These are phyloP conservation scores for Archivesica marissinica DNA, from an alignment of 1,140 invertebrate genomes.

Conservation along the genomic window DNA sequence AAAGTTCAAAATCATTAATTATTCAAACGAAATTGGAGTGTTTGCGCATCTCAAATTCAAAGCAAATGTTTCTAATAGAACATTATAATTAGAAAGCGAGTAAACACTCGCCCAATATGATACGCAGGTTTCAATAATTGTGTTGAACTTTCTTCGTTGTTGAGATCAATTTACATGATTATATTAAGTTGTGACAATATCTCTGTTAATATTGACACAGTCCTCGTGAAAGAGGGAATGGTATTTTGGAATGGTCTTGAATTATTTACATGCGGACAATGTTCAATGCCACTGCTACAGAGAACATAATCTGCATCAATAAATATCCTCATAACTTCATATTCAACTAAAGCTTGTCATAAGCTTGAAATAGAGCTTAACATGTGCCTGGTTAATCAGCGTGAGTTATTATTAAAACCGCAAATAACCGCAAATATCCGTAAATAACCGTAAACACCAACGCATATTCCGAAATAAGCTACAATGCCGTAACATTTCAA, in stretches of 20 bases:
- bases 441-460: too few species aligned
- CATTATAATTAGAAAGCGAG: background rate
- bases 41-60: background rate
- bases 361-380: too few species aligned
- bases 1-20: constrained; percentile 54
- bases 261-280: constrained; percentile 29
- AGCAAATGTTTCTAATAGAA: constrained; percentile 20
- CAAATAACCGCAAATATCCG: too few species aligned
- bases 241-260: constrained; percentile 12
- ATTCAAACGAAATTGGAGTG: background rate
- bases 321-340: background rate
- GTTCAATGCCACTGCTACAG: constrained; percentile 43
- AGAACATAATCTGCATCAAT: constrained; percentile 5
- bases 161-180: constrained; percentile 32
- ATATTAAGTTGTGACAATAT: constrained; percentile 38
- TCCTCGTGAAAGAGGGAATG: constrained; percentile 38
- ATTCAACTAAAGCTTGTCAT: background rate
- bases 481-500: too few species aligned
- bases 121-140: background rate
- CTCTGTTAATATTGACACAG: constrained; percentile 45
- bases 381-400: too few species aligned
- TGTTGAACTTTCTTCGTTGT: constrained; percentile 63
- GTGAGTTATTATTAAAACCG: too few species aligned
- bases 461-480: too few species aligned
- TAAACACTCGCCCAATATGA: background rate